Evolutionary conservation across 2,113 vertebrate species (phyloP).

Genomic region (Oncorhynchus tshawytscha): DNA sequence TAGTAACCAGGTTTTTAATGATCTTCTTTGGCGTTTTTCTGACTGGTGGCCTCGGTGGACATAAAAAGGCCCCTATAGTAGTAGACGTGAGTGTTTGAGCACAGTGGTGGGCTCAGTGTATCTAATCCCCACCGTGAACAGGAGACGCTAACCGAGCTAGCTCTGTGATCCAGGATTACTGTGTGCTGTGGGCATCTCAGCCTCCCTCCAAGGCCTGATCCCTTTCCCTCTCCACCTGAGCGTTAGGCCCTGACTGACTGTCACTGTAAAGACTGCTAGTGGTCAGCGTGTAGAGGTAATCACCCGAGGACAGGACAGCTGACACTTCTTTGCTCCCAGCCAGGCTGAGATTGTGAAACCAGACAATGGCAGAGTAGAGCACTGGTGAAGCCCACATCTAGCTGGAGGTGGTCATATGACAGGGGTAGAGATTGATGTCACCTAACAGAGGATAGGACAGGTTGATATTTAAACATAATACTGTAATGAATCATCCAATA

Average conservation of each 20-base stretch:
- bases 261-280: conserved; percentile 20
- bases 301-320: conserved; percentile 4
- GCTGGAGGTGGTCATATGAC: too few species aligned
- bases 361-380: conserved; percentile 5
- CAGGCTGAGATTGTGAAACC: conserved; percentile 16
- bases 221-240: conserved; percentile 20
- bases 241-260: conserved; percentile 16
- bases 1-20: too few species aligned
- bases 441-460: not conserved
- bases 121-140: conserved; percentile 61
- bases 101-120: conserved; percentile 53
- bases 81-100: conserved; percentile 55
- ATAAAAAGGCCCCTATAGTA: not conserved
- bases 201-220: conserved; percentile 46
- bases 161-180: conserved; percentile 68
- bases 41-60: not conserved
- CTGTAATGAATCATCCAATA: too few species aligned
- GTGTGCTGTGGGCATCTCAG: conserved; percentile 38
- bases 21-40: not conserved
- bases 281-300: conserved; percentile 28
- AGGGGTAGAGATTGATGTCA: too few species aligned
- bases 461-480: too few species aligned
- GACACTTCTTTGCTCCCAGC: conserved; percentile 26
- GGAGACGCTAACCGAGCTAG: conserved; percentile 60
- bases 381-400: too few species aligned